Base-by-base conservation (phyloP, 1,140 invertebrate species). In the Lordiphosa clarofinis region DNA sequence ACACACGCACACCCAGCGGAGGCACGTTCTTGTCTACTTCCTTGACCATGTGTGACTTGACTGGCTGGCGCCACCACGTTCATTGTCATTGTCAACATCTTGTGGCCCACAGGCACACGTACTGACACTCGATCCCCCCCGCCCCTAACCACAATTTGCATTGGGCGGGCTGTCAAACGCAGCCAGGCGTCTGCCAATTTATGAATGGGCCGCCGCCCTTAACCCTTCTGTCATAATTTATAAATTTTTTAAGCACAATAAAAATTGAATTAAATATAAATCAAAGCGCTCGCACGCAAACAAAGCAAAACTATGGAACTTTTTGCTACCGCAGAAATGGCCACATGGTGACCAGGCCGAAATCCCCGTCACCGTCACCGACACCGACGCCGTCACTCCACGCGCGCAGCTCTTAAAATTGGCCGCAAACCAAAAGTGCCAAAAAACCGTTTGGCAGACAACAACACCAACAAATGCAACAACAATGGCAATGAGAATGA, bases 211-310 rank as follows among this genome's bases (percentile, higher is more conserved):
- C 40, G 49, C 65, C 28, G 61, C 70, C 57, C 52, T 62, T 71
- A 48, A 82, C 66, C 75, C 60, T 39, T 43, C 62, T 53, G 54
- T 60, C 56, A 81, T 82, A 73, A 76, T 84, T 84, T 82, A 84
- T 65, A 64, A 59, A 76, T 76, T 82, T 82, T 81, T 81, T 72
- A 60, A 72, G 68, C 68, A 76, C 78, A 84, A 76, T 84, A 82
- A 82, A 84, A 82, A 82, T 82, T 84, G 78, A 76, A 82, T 82
- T 76, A 82, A 82, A 82, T 84, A 84, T 82, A 82, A 82, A 82
- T 82, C 76, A 82, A 63, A 60, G 53, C 49, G 35, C 31, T 15
- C 38, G 12, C 9, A 47, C 56, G 55, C 31, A 11, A 48, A 36
- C 21, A n/a, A 37, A 47, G 35, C 15, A 24, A 47, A 50, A 31